These are phyloP conservation scores for Diorhabda elongata DNA, from an alignment of 1,140 invertebrate genomes.

Conservation along the genomic window DNA sequence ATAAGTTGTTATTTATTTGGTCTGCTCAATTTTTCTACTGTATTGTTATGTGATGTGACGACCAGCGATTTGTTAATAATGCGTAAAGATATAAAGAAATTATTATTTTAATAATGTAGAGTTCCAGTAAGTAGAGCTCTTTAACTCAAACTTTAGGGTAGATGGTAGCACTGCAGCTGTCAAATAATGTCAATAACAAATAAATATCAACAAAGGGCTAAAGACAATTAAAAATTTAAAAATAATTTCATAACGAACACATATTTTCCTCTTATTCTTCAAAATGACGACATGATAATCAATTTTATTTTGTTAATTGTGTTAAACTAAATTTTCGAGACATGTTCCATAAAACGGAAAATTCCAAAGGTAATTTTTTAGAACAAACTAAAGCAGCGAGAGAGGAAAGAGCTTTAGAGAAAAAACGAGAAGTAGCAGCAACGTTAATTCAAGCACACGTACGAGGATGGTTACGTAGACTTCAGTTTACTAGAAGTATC, in stretches of 20 bases:
- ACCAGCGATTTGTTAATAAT: too few relatives aligned
- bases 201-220: neutral
- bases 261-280: neutral
- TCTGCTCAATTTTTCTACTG: too few relatives aligned
- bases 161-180: neutral
- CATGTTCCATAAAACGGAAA: conserved; percentile 60
- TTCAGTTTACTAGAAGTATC: conserved; percentile 55
- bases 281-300: conserved; percentile 1
- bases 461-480: conserved; percentile 66
- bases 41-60: too few relatives aligned
- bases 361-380: conserved; percentile 63
- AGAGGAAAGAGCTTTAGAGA: conserved; percentile 77
- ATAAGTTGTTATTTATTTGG: too few relatives aligned
- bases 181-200: neutral
- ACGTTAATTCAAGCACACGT: conserved; percentile 67
- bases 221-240: too few relatives aligned
- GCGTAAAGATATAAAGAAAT: too few relatives aligned
- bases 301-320: neutral
- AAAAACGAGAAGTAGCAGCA: conserved; percentile 68
- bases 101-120: too few relatives aligned
- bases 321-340: neutral
- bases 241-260: too few relatives aligned
- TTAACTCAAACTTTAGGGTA: too few relatives aligned
- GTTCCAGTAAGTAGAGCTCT: too few relatives aligned
- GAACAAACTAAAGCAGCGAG: conserved; percentile 83